Evolutionary conservation across 2,113 vertebrate genomes (phyloP).

Genomic region (Empidonax alnorum): DNA sequence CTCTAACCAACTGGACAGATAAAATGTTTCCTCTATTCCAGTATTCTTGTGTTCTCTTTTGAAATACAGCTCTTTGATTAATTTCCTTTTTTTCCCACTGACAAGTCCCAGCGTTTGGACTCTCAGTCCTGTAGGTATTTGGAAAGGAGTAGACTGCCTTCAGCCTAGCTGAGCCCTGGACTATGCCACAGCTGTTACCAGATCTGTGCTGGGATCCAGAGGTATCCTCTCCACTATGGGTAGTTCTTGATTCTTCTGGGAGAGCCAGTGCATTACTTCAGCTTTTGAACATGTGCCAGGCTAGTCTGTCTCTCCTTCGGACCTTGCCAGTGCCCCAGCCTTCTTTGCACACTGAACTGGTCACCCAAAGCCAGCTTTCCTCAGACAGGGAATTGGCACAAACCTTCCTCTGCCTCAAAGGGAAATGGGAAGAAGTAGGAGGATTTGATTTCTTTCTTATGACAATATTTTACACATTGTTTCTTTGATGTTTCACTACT

Average conservation of each 20-base stretch:
- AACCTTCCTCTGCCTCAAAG: neutral
- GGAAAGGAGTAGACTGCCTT: neutral
- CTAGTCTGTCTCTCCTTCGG: neutral
- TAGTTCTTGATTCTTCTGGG: neutral
- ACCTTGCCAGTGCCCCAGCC: neutral
- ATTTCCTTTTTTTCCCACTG: neutral
- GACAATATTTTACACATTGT: neutral
- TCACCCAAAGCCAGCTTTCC: neutral
- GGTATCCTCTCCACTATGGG: accelerated
- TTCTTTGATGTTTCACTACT: neutral
- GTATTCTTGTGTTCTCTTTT: neutral
- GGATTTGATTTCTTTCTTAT: neutral
- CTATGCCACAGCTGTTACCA: neutral
- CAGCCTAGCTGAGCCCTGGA: neutral
- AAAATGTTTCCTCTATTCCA: slow-evolving; percentile 25
- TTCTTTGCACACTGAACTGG: neutral
- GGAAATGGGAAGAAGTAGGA: neutral
- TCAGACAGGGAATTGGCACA: neutral
- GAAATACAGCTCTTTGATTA: neutral
- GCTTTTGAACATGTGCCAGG: neutral
- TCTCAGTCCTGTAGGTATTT: neutral
- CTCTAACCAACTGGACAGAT: slow-evolving; percentile 13
- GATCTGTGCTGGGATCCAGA: neutral
- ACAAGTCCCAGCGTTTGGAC: neutral
- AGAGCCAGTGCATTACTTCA: neutral